Conservation (phyloP, 2,113 vertebrate species). For the Cynopterus brachyotis region DNA sequence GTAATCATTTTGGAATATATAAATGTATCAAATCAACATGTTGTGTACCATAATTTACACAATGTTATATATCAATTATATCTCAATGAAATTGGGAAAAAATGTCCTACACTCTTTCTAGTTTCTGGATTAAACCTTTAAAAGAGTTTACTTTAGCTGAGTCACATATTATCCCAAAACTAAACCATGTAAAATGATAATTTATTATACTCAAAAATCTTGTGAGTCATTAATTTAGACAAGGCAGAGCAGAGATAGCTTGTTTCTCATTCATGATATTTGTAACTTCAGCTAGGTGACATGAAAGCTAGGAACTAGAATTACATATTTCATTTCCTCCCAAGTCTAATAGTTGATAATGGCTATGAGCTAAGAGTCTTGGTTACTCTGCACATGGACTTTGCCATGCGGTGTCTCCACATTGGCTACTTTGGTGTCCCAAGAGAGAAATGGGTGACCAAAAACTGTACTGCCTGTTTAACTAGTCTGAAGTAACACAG, state of each 20-base stretch:
- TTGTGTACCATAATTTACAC: background rate
- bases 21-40: background rate
- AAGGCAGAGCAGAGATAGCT: background rate
- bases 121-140: background rate
- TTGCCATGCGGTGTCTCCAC: background rate
- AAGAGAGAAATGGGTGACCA: background rate
- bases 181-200: background rate
- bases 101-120: background rate
- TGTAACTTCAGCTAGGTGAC: background rate
- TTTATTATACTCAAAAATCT: background rate
- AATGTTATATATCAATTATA: background rate
- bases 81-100: background rate
- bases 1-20: background rate
- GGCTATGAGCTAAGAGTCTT: background rate
- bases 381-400: background rate
- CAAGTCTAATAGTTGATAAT: background rate
- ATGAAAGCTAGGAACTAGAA: background rate
- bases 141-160: background rate
- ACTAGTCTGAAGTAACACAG: background rate
- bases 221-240: background rate
- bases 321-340: background rate
- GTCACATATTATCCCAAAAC: background rate
- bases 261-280: background rate
- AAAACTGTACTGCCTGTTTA: background rate
- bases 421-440: background rate